Evolutionary conservation across 2,797 vertebrate species (phyloP).

Genomic region (Mormyrus hasselquistii): DNA sequence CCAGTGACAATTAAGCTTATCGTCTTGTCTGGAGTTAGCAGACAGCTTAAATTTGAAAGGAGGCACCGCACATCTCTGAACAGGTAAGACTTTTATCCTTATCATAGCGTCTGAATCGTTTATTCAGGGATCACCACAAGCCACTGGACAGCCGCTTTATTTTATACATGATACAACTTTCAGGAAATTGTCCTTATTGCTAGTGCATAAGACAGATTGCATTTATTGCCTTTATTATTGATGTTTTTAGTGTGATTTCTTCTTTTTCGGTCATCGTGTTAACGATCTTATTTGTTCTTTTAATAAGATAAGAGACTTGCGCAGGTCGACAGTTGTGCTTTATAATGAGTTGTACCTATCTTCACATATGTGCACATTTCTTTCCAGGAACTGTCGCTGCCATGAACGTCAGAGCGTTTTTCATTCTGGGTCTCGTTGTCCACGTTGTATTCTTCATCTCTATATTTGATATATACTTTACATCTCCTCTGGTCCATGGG

Average conservation of each 20-base stretch:
- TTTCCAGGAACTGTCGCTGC: slow-evolving; percentile 17
- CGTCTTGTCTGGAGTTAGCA: neutral
- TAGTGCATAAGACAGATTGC: neutral
- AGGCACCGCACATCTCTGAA: neutral
- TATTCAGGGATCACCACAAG: neutral
- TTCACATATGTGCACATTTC: neutral
- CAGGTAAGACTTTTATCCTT: neutral
- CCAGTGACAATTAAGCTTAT: neutral
- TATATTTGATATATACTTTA: slow-evolving; percentile 98
- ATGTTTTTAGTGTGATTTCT: neutral
- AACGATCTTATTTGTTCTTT: neutral
- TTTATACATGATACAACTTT: neutral
- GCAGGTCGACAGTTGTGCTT: neutral
- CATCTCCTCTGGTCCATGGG: slow-evolving; percentile 89
- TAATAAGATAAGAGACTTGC: neutral
- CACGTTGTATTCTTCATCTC: slow-evolving; percentile 89
- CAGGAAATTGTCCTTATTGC: neutral
- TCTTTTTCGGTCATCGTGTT: neutral
- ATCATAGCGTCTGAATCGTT: neutral
- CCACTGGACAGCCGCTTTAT: neutral
- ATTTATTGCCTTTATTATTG: neutral
- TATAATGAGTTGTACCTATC: neutral
- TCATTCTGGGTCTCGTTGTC: slow-evolving; percentile 75
- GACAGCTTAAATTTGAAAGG: neutral
- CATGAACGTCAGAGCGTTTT: slow-evolving; percentile 71